phyloP scores from a whole-genome alignment of 2,113 vertebrate genomes.

The Hirundichthys speculiger region DNA sequence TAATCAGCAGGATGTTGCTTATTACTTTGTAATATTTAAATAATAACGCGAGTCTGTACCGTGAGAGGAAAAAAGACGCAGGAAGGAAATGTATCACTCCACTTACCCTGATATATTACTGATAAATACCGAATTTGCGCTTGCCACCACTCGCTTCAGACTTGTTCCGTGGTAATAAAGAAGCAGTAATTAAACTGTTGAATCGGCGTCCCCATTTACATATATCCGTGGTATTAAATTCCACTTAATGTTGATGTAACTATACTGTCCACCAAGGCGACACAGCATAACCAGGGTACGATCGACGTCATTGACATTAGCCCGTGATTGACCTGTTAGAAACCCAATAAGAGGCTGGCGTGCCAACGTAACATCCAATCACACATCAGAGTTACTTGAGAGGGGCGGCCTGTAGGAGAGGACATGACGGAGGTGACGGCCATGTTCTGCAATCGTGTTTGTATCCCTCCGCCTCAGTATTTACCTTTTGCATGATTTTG shows the following conservation, averaged over 20 bases:
- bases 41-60: constrained; percentile 48
- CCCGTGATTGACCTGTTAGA: constrained; percentile 47
- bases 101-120: constrained; percentile 79
- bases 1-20: not conserved
- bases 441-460: constrained; percentile 78
- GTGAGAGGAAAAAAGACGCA: constrained; percentile 73
- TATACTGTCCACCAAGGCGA: constrained; percentile 79
- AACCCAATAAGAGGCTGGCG: constrained; percentile 60
- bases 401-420: constrained; percentile 59
- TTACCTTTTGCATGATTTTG: constrained; percentile 83
- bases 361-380: constrained; percentile 57
- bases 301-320: constrained; percentile 73
- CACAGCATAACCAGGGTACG: constrained; percentile 71
- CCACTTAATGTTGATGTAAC: constrained; percentile 79
- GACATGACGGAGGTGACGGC: constrained; percentile 80
- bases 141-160: constrained; percentile 22
- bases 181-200: constrained; percentile 33
- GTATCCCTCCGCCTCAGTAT: constrained; percentile 83
- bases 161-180: constrained; percentile 26
- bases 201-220: constrained; percentile 56
- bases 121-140: constrained; percentile 54
- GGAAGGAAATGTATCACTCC: constrained; percentile 81
- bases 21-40: constrained; percentile 46
- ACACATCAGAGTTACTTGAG: constrained; percentile 3
- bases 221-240: constrained; percentile 71